These are phyloP conservation scores for Polypterus bichir DNA, from an alignment of 2,113 vertebrate genomes.

Conservation along the genomic window DNA sequence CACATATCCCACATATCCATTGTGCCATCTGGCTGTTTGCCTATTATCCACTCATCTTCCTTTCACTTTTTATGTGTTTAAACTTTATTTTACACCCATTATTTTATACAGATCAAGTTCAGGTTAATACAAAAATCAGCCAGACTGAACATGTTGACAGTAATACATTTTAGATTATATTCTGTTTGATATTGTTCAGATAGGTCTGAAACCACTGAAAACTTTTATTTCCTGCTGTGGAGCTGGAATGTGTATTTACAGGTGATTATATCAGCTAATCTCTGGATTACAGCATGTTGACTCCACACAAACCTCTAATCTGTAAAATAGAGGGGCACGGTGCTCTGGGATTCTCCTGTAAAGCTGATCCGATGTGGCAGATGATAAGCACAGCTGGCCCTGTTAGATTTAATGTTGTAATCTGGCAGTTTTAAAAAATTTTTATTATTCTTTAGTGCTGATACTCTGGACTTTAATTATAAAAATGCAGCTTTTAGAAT, in stretches of 20 bases:
- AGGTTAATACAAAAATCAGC: too few species aligned
- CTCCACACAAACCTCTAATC: constrained; percentile 44
- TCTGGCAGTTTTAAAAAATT: constrained; percentile 46
- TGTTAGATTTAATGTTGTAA: constrained; percentile 47
- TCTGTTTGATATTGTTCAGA: background rate
- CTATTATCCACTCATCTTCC: too few species aligned
- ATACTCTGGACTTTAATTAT: constrained; percentile 53
- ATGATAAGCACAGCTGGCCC: constrained; percentile 50
- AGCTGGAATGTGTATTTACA: constrained; percentile 58
- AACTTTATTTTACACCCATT: too few species aligned
- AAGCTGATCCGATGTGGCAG: constrained; percentile 46
- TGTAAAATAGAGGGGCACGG: constrained; percentile 27
- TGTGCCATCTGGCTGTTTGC: too few species aligned
- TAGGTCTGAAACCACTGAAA: constrained; percentile 9
- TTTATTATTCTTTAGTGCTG: constrained; percentile 46
- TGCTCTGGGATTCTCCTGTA: constrained; percentile 38
- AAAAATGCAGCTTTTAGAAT: constrained; percentile 51
- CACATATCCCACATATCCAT: too few species aligned
- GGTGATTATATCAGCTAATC: constrained; percentile 77
- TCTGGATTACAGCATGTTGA: constrained; percentile 59
- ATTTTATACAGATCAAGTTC: too few species aligned
- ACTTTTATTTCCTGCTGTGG: background rate
- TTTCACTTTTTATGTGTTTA: too few species aligned
- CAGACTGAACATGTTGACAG: too few species aligned
- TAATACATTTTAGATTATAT: background rate